Evolutionary conservation across 2,888 invertebrate species (phyloP).

Genomic region (Orthosia cruda): DNA sequence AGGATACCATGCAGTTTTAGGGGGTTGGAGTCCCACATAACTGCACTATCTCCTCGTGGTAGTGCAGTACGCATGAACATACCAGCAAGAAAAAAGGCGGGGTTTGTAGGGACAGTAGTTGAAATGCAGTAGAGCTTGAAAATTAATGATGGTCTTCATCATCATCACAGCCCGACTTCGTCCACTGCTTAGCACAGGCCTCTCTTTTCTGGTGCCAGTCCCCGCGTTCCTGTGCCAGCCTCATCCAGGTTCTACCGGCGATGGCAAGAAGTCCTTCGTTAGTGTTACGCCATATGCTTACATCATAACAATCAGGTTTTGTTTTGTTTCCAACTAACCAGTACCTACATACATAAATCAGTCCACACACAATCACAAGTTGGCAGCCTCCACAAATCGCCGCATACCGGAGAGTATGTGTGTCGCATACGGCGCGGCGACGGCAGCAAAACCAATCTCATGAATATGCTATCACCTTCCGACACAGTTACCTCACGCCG

Average conservation of each 20-base stretch:
- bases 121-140: background rate
- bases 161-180: too few relatives aligned
- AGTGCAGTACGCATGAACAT: too few relatives aligned
- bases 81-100: too few relatives aligned
- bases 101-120: background rate
- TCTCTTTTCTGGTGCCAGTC: too few relatives aligned
- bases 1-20: too few relatives aligned
- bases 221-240: too few relatives aligned
- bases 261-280: too few relatives aligned
- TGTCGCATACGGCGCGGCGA: conserved; percentile 44
- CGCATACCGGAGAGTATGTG: conserved; percentile 58
- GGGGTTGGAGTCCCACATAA: too few relatives aligned
- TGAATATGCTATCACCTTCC: conserved; percentile 70
- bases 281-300: background rate
- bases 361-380: conserved; percentile 9
- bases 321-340: conserved; percentile 1
- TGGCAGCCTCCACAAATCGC: conserved; percentile 38
- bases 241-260: too few relatives aligned
- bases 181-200: too few relatives aligned
- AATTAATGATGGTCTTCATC: too few relatives aligned
- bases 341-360: conserved; percentile 12
- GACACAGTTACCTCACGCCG: conserved; percentile 68
- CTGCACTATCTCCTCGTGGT: too few relatives aligned
- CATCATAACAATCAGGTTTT: background rate
- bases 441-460: conserved; percentile 51